Conservation (phyloP, 2,797 vertebrate genomes). For the Megaceryle alcyon region DNA sequence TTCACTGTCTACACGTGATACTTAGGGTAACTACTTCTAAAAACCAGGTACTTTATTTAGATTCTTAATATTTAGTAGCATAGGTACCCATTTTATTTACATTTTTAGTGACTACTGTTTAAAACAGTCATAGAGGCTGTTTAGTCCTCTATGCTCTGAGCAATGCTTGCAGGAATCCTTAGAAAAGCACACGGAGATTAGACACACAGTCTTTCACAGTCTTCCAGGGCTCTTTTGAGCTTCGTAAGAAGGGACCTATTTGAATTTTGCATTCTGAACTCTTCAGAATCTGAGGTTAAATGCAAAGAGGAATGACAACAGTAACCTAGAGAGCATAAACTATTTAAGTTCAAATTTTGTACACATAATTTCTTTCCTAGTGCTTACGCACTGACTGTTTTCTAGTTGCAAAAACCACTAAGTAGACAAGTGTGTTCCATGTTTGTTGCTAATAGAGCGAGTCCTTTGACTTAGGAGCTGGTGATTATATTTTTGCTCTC, state of each 20-base stretch:
- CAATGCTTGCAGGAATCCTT: slow-evolving; percentile 21
- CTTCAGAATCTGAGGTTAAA: neutral
- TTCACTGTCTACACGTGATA: neutral
- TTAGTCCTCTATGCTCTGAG: neutral
- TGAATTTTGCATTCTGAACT: slow-evolving; percentile 25
- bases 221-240: slow-evolving; percentile 1
- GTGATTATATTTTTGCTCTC: neutral
- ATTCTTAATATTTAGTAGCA: neutral
- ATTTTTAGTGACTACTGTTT: neutral
- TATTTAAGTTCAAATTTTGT: neutral
- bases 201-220: neutral
- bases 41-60: neutral
- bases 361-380: neutral
- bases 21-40: neutral
- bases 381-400: neutral
- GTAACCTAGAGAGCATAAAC: neutral
- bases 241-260: neutral
- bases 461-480: neutral
- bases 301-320: neutral
- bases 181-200: neutral
- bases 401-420: neutral
- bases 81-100: neutral
- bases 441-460: neutral
- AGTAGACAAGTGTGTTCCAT: neutral
- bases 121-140: neutral